Evolutionary conservation across 2,888 invertebrate species (phyloP).

Genomic region (Drepanosiphum platanoidis): DNA sequence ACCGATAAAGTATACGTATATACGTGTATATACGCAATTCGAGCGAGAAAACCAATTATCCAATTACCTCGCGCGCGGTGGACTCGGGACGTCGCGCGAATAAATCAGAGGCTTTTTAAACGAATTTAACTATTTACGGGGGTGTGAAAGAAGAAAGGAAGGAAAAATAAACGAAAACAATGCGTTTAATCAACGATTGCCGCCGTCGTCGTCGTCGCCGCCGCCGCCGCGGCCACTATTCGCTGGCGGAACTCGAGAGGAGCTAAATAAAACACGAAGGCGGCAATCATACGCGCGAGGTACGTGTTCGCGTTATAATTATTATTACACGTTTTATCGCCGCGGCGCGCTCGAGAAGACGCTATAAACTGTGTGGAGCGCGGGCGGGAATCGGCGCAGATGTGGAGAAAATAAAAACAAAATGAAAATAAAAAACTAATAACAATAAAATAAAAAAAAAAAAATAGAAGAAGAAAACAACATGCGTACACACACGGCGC

Average conservation of each 20-base stretch:
- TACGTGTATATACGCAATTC: too few relatives aligned
- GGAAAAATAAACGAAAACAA: constrained; percentile 23
- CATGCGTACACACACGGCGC: constrained; percentile 31
- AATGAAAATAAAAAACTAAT: background rate
- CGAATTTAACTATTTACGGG: constrained; percentile 40
- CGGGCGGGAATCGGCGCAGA: background rate
- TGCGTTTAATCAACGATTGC: constrained; percentile 38
- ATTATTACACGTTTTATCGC: background rate
- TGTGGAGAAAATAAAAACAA: background rate
- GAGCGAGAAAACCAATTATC: constrained; percentile 37
- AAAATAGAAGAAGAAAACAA: background rate
- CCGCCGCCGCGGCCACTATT: too few relatives aligned
- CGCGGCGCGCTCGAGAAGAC: background rate
- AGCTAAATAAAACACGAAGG: constrained; percentile 14
- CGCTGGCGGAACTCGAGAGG: background rate
- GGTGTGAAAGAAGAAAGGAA: background rate
- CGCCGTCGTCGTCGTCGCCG: too few relatives aligned
- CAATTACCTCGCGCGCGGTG: constrained; percentile 14
- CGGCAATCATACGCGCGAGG: background rate
- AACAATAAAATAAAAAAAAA: background rate
- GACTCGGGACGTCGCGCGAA: background rate
- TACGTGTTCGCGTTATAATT: background rate
- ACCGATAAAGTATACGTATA: background rate
- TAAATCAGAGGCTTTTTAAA: constrained; percentile 46
- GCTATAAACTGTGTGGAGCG: background rate